Evolutionary conservation across 2,113 vertebrate genomes (phyloP), one percentile per base, ranked within the genome.

Genomic region (Centrocercus urophasianus): DNA sequence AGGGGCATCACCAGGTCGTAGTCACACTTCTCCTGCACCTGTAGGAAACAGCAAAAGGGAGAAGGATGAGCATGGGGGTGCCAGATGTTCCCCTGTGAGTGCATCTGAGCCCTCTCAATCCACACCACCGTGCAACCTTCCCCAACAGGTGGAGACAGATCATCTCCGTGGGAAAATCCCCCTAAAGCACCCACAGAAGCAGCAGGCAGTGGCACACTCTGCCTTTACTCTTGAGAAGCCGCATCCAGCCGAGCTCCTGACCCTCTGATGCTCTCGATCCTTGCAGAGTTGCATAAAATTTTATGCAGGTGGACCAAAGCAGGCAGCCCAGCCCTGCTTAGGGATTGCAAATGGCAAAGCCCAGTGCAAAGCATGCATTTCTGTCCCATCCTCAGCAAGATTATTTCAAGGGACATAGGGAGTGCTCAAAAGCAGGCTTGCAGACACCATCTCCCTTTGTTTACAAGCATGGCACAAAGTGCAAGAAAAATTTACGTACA

Each of bases 11-110:
- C 98, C 21, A 99, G 98, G 85, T 99, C 98, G 18, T 99, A 99
- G 96, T 98, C 98, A 20, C 98, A 98, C 83, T 98, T 98, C 83
- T 99, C 98, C 92, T 99, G 99, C 76, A 98, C 98, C 99, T 99
- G 97, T 30, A 89, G 65, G 67, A 34, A 78, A 85, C 36, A 94
- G 36, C 7, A 64, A 25, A 1, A 48, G 48, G 70, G 73, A 78
- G 20, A 30, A 45, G 42, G 48, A 20, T 90, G 32, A 92, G 5
- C 5, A 20, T 4, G 28, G 8, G 65, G 18, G 18, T 13, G 27
- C 40, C 0, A 0, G 38, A 14, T 47, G 21, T 19, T 4, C 7
- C 28, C 43, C 32, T 0, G 0, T 0, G 8, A 40, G 10, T 0
- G 6, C 61, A 79, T 45, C 21, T 1, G 0, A 18, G 34, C 2